Evolutionary conservation across 1,140 invertebrate genomes (phyloP).

Genomic region (Drosophila eugracilis): DNA sequence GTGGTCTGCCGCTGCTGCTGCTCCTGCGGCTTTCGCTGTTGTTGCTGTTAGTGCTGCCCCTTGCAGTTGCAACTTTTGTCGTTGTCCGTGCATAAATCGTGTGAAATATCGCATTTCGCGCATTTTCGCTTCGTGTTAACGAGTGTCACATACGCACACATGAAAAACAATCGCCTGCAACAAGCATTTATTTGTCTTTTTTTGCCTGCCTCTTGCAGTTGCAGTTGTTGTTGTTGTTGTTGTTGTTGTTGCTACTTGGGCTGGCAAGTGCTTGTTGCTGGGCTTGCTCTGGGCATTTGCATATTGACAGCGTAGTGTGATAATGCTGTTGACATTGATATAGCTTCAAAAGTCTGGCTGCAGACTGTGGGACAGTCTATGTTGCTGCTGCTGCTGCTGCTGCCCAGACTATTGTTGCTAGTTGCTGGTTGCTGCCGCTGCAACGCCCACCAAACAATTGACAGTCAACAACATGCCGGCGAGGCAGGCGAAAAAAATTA

Average conservation of each 20-base stretch:
- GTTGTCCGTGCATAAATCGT: slow-evolving; percentile 84
- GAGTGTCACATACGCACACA: slow-evolving; percentile 74
- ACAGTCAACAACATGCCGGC: slow-evolving; percentile 77
- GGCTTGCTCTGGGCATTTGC: slow-evolving; percentile 66
- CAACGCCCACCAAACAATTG: slow-evolving; percentile 82
- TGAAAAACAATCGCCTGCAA: slow-evolving; percentile 50
- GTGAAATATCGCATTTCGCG: slow-evolving; percentile 85
- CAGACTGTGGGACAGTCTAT: slow-evolving; percentile 42
- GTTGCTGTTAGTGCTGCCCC: slow-evolving; percentile 30
- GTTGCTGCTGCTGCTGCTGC: slow-evolving; percentile 36
- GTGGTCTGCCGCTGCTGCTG: slow-evolving; percentile 59
- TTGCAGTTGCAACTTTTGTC: slow-evolving; percentile 73
- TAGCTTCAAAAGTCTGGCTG: slow-evolving; percentile 63
- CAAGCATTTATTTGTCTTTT: slow-evolving; percentile 78
- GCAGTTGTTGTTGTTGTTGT: slow-evolving; percentile 23
- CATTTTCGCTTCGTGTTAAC: slow-evolving; percentile 81
- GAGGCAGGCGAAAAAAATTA: slow-evolving; percentile 39
- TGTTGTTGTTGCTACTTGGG: slow-evolving; percentile 24
- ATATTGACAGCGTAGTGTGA: slow-evolving; percentile 79
- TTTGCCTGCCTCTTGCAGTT: slow-evolving; percentile 4
- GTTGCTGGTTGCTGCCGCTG: slow-evolving; percentile 42
- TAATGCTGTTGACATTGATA: slow-evolving; percentile 83
- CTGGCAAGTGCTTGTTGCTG: slow-evolving; percentile 33
- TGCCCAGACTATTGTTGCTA: slow-evolving; percentile 35
- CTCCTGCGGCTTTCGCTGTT: slow-evolving; percentile 37